Evolutionary conservation across 1,140 invertebrate genomes (phyloP).

Genomic region (Palaemon carinicauda): DNA sequence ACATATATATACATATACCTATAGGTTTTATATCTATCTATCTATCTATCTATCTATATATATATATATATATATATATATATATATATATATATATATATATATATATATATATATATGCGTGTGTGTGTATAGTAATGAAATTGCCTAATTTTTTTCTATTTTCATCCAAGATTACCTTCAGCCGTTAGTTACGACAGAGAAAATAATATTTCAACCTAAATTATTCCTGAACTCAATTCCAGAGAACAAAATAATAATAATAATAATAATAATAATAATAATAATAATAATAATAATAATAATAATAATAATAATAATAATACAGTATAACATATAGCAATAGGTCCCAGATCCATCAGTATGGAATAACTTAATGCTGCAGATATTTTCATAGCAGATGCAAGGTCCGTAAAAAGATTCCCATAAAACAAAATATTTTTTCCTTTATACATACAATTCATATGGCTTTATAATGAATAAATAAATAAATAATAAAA

Average conservation of each 20-base stretch:
- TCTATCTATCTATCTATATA: background rate
- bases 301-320: slow-evolving; percentile 4
- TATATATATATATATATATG: background rate
- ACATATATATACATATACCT: background rate
- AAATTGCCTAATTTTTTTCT: no score
- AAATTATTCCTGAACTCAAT: no score
- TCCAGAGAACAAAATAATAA: background rate
- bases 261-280: background rate
- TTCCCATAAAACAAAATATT: no score
- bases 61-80: background rate
- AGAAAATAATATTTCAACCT: background rate
- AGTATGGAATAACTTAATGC: background rate
- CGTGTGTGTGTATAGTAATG: background rate
- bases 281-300: background rate
- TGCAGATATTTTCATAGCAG: background rate
- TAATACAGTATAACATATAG: background rate
- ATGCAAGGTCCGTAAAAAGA: no score
- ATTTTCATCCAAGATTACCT: no score
- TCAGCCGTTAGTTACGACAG: background rate
- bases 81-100: background rate
- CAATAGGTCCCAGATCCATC: background rate
- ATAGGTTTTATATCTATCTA: background rate
- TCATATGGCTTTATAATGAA: no score
- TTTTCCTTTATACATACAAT: no score
- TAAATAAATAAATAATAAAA: no score